Evolutionary conservation across 1,140 invertebrate genomes (phyloP).

Genomic region (Chironomus tepperi): DNA sequence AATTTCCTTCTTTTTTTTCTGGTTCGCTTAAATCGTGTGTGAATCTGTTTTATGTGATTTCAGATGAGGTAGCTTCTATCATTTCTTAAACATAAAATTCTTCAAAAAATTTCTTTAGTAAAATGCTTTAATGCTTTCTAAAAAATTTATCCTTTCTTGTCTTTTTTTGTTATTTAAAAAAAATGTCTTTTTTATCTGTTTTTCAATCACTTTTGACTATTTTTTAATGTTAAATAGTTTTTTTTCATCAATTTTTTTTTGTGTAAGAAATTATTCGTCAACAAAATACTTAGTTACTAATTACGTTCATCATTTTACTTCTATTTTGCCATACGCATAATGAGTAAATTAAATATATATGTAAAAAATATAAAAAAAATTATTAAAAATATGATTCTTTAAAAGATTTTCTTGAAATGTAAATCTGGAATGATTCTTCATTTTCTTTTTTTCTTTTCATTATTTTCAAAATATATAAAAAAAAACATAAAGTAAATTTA

Average conservation of each 20-base stretch:
- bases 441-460: not conserved
- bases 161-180: not conserved
- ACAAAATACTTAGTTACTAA: not conserved
- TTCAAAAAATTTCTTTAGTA: slow-evolving; percentile 9
- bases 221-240: slow-evolving; percentile 1
- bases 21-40: not conserved
- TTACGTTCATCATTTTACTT: slow-evolving; percentile 6
- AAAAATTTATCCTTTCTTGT: not conserved
- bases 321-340: not conserved
- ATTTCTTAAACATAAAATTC: not conserved
- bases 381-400: slow-evolving; percentile 14
- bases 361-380: slow-evolving; percentile 7
- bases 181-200: slow-evolving; percentile 19
- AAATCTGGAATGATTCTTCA: slow-evolving; percentile 1
- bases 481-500: too few relatives aligned
- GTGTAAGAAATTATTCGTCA: not conserved
- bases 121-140: slow-evolving; percentile 13
- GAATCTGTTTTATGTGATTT: slow-evolving; percentile 14
- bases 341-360: slow-evolving; percentile 7
- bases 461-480: too few relatives aligned
- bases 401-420: slow-evolving; percentile 1
- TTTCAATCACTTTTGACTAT: slow-evolving; percentile 17
- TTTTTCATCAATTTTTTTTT: not conserved
- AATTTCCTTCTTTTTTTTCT: not conserved
- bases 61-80: slow-evolving; percentile 22